These are phyloP conservation scores for Octonoba sinensis DNA, from an alignment of 2,888 invertebrate genomes.

Conservation along the genomic window DNA sequence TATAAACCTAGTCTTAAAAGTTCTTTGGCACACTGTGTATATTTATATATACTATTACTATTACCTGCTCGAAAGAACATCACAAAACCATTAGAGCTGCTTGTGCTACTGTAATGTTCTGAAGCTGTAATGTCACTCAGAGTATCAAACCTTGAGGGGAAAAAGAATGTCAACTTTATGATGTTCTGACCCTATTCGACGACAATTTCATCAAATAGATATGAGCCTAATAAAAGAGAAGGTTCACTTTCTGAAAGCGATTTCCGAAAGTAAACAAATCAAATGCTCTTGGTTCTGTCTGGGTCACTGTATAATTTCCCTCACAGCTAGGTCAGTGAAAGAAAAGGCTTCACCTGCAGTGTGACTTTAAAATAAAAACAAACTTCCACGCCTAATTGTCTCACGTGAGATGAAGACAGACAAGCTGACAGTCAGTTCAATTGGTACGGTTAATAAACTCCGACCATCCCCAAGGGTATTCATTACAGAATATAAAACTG, in stretches of 20 bases:
- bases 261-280: constrained; percentile 38
- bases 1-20: too few relatives aligned
- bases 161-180: neutral
- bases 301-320: constrained; percentile 40
- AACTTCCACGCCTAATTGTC: constrained; percentile 16
- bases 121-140: too few relatives aligned
- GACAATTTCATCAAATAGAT: neutral
- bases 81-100: too few relatives aligned
- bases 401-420: constrained; percentile 26
- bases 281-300: constrained; percentile 28
- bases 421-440: constrained; percentile 17
- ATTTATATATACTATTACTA: too few relatives aligned
- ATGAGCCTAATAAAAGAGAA: neutral
- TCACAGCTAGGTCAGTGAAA: constrained; percentile 34
- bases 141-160: too few relatives aligned
- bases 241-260: constrained; percentile 32
- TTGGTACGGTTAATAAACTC: constrained; percentile 40
- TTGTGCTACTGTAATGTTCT: too few relatives aligned
- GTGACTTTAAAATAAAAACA: constrained; percentile 3
- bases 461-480: constrained; percentile 18
- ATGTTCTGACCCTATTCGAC: neutral
- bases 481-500: constrained; percentile 2
- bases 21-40: too few relatives aligned
- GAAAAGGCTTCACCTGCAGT: neutral
- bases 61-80: too few relatives aligned